Evolutionary conservation across 1,140 invertebrate genomes (phyloP).

Genomic region (Leptinotarsa lineolata): DNA sequence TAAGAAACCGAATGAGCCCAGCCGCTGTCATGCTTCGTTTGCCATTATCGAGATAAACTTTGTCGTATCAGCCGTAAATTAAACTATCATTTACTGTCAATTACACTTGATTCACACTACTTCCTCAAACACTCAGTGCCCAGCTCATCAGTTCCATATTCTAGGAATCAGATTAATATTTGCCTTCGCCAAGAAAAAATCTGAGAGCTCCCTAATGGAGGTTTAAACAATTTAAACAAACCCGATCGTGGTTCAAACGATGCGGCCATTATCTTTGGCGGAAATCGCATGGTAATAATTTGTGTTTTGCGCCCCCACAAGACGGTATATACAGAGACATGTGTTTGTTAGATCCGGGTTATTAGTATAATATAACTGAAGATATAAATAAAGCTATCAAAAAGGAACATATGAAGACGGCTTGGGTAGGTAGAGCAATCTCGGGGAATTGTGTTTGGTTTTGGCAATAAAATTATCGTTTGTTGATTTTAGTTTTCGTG

Average conservation of each 20-base stretch:
- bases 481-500: slow-evolving; percentile 22
- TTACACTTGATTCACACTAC: slow-evolving; percentile 2
- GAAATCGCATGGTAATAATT: slow-evolving; percentile 31
- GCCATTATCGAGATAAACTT: neutral
- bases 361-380: slow-evolving; percentile 32
- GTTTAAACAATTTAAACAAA: slow-evolving; percentile 31
- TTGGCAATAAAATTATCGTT: slow-evolving; percentile 27
- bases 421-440: slow-evolving; percentile 15
- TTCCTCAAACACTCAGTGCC: neutral
- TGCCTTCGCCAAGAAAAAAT: neutral
- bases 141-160: neutral
- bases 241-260: slow-evolving; percentile 31
- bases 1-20: neutral
- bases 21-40: neutral
- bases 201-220: slow-evolving; percentile 19
- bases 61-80: neutral
- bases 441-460: slow-evolving; percentile 19
- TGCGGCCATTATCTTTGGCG: slow-evolving; percentile 29
- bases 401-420: slow-evolving; percentile 29
- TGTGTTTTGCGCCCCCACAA: slow-evolving; percentile 24
- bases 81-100: neutral
- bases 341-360: slow-evolving; percentile 29
- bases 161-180: neutral
- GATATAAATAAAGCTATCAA: slow-evolving; percentile 31
- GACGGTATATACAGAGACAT: slow-evolving; percentile 22